Evolutionary conservation across 2,113 vertebrate species (phyloP), one percentile per base, ranked within the genome.

Genomic region (Rhizomys pruinosus): DNA sequence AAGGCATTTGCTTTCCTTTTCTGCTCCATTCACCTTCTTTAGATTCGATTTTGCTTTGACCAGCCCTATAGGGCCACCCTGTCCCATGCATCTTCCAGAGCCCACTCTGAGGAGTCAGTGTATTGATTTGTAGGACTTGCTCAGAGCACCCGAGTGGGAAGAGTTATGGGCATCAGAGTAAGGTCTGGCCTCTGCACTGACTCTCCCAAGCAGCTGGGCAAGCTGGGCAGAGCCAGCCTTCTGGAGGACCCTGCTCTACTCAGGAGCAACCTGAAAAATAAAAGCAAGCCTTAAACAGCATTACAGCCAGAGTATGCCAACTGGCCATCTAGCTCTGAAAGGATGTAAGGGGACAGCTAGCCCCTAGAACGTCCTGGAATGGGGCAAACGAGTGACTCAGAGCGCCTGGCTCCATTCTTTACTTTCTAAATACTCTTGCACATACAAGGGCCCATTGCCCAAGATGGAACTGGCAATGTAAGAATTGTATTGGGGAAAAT

Each of bases 1-100:
- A 32, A n/a, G 25, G 73, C 66, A 81, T 96, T 96, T 97, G 96
- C 97, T 95, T 94, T 72, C 95, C 44, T 79, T 86, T 94, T 84
- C 89, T 92, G 89, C 73, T 29, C n/a, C 47, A 29, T 73, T 81
- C 78, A 55, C 77, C 29, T 87, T 64, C 80, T 95, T 95, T 72
- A 77, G 9, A 52, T 63, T 52, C 23, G 20, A 87, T 91, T 94
- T 68, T 16, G 1, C 22, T 0, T 77, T 19, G 25, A 55, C 80
- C n/a, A 61, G 61, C 23, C 72, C 68, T 42, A 17, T 4, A 61
- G 44, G 47, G 17, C 22, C n/a, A 13, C 66, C 61, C 80, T 34
- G 25, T 15, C 57, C 61, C 68, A 15, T 39, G 71, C 39, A 22
- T 52, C 73, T 85, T 61, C 85, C 0, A 61, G 77, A 91, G 68